These are phyloP conservation scores for Drosophila robusta DNA, from an alignment of 2,888 invertebrate genomes.

Conservation along the genomic window DNA sequence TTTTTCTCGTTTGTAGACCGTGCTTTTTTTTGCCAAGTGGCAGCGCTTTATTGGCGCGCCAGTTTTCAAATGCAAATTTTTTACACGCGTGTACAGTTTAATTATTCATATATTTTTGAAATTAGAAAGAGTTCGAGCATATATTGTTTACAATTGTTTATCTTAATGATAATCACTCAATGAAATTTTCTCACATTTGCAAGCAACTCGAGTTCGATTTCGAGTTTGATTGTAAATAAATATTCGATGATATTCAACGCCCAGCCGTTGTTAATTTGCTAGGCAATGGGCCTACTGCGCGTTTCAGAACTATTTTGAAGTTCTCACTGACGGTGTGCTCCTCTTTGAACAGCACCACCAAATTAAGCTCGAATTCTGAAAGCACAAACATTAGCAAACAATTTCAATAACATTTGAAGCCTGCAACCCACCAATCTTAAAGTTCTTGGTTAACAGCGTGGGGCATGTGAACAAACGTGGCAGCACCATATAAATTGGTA, in stretches of 20 bases:
- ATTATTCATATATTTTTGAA: not conserved
- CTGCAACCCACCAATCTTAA: constrained; percentile 93
- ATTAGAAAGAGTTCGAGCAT: not conserved
- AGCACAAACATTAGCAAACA: constrained; percentile 66
- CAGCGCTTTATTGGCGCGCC: constrained; percentile 2
- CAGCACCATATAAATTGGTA: constrained; percentile 98
- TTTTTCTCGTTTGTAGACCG: constrained; percentile 17
- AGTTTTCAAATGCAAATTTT: not conserved
- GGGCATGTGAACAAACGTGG: constrained; percentile 98
- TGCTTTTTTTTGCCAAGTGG: constrained; percentile 9
- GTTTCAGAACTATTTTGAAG: constrained; percentile 87
- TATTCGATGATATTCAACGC: constrained; percentile 33
- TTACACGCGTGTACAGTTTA: not conserved
- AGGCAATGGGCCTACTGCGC: constrained; percentile 45
- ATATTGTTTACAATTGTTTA: constrained; percentile 1
- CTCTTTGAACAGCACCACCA: constrained; percentile 96
- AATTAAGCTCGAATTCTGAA: constrained; percentile 97
- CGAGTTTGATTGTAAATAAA: not conserved
- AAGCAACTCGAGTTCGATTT: not conserved
- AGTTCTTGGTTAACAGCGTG: constrained; percentile 94
- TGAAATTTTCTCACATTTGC: not conserved
- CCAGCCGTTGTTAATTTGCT: constrained; percentile 57
- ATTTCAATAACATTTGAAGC: not conserved
- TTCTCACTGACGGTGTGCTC: constrained; percentile 97
- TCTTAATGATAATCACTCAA: not conserved